Evolutionary conservation across 2,113 vertebrate species (phyloP), one percentile per base, ranked within the genome.

Genomic region (Carettochelys insculpta): DNA sequence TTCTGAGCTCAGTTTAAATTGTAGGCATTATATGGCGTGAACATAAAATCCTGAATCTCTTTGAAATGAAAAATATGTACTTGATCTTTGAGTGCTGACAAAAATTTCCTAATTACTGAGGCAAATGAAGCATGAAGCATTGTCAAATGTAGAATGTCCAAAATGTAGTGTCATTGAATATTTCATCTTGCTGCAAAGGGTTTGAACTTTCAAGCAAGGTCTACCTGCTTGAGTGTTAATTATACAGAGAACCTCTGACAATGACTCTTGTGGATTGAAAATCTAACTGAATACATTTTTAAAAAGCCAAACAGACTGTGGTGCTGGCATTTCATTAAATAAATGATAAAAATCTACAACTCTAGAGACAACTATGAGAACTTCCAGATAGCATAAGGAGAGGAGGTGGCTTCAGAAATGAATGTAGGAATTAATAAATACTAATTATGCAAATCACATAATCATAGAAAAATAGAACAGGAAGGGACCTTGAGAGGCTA

Each of bases 41-140:
- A 80, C 22, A 77, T 90, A 92, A 93, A 86, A 92, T 34, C 9
- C 68, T 50, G 80, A 85, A 85, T 75, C 45, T 61, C 85, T 86
- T 53, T 83, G 83, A 79, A 87, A 31, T 85, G 90, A 94, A 93
- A 87, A 95, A 84, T 48, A 68, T 89, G 81, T 79, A 90, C 54
- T 94, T 88, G 79, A 71, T 94, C 87, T 94, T 85, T 87, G 83
- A 95, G 75, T 93, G 82, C 81, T 92, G 87, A 92, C 47, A 80
- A 86, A 95, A 96, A 95, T 87, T 50, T 83, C 77, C 43, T 94
- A 95, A 96, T 97, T 95, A 87, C 87, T 92, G 90, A 87, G 80
- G 79, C 87, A 96, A 95, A 97, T 88, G 94, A 94, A 65, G 89
- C 94, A 94, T 79, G 94, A 94, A 94, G 92, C 87, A 87, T 22